Evolutionary conservation across 2,113 vertebrate species (phyloP).

Genomic region (Melanotaenia duboulayi): DNA sequence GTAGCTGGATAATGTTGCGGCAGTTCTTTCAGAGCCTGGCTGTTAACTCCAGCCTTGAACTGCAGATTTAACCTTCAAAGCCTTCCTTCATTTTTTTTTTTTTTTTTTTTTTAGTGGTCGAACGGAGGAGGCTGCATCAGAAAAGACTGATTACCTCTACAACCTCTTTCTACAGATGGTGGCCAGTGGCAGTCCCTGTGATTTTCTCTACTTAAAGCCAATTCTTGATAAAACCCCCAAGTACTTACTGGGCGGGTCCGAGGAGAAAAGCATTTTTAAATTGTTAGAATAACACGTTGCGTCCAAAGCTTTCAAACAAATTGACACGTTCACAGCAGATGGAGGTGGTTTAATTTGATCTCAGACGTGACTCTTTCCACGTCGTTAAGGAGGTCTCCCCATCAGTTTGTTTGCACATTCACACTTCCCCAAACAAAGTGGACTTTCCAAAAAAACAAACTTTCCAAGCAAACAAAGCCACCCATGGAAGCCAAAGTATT

Average conservation of each 20-base stretch:
- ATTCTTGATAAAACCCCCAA: neutral
- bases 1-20: conserved; percentile 2
- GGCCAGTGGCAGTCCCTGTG: neutral
- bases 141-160: neutral
- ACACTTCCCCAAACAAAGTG: too few species aligned
- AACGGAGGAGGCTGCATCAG: neutral
- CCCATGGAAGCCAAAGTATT: too few species aligned
- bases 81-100: too few species aligned
- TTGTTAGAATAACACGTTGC: neutral
- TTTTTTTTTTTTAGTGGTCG: too few species aligned
- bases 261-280: neutral
- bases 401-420: too few species aligned
- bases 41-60: neutral
- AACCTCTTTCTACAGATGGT: conserved; percentile 1
- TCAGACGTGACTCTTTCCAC: neutral
- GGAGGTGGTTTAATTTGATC: neutral
- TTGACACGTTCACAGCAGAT: neutral
- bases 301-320: neutral
- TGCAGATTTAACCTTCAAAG: neutral
- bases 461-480: too few species aligned
- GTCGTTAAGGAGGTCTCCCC: neutral
- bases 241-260: neutral
- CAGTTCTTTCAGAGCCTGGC: conserved; percentile 1
- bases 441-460: too few species aligned
- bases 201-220: neutral